Evolutionary conservation across 1,140 invertebrate genomes (phyloP).

Genomic region (Cydia amplana): DNA sequence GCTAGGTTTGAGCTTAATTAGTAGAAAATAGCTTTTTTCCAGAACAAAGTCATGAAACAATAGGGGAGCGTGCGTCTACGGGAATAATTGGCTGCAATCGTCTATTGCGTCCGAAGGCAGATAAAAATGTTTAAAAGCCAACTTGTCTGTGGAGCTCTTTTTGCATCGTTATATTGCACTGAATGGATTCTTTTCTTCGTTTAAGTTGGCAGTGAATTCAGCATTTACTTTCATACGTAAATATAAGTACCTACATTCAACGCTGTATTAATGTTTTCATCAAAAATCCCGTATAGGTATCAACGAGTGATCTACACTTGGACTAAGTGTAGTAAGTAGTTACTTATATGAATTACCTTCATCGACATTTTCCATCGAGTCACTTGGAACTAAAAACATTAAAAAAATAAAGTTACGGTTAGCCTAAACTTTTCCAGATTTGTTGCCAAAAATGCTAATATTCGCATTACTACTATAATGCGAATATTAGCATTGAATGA

Average conservation of each 20-base stretch:
- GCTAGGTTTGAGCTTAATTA: conserved; percentile 22
- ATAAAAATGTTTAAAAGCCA: conserved; percentile 32
- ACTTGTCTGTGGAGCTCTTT: conserved; percentile 18
- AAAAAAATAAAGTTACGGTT: too few species aligned
- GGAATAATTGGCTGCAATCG: conserved; percentile 30
- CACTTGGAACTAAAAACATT: too few species aligned
- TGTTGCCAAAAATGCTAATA: too few species aligned
- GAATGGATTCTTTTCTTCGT: conserved; percentile 27
- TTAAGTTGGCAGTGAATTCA: conserved; percentile 11
- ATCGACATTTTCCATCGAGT: too few species aligned
- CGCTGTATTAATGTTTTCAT: too few species aligned
- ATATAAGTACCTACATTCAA: too few species aligned
- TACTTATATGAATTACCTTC: too few species aligned
- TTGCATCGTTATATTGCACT: conserved; percentile 23
- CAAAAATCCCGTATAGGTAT: too few species aligned
- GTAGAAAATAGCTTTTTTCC: conserved; percentile 9
- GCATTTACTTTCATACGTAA: background rate
- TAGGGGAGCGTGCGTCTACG: conserved; percentile 17
- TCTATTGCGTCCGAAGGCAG: conserved; percentile 24
- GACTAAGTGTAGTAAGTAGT: too few species aligned
- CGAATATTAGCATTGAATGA: background rate
- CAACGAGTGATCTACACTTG: too few species aligned
- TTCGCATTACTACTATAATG: too few species aligned
- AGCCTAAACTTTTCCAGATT: too few species aligned
- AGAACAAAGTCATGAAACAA: conserved; percentile 26